These are phyloP conservation scores for Anoplopoma fimbria DNA, from an alignment of 2,113 vertebrate species.

Conservation along the genomic window DNA sequence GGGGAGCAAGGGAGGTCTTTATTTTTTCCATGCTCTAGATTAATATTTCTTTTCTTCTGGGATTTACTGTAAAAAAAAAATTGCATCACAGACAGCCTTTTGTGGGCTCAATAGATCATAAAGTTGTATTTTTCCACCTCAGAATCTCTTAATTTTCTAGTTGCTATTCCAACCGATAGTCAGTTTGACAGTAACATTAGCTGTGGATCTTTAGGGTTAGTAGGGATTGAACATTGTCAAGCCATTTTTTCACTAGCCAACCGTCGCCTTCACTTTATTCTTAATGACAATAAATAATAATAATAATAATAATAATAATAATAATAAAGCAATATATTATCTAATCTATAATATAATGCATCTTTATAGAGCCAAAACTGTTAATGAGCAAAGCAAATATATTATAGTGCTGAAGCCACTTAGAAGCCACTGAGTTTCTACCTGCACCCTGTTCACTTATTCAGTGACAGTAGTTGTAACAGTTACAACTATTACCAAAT, in stretches of 20 bases:
- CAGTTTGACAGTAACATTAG: neutral
- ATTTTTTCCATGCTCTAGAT: neutral
- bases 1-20: neutral
- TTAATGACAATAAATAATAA: neutral
- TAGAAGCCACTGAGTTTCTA: neutral
- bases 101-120: neutral
- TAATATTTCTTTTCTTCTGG: neutral
- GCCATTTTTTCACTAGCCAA: neutral
- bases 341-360: neutral
- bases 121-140: neutral
- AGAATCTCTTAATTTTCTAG: neutral
- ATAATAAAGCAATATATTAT: neutral
- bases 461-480: neutral
- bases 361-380: slow-evolving; percentile 3
- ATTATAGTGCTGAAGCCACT: neutral
- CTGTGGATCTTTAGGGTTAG: neutral
- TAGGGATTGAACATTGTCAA: neutral
- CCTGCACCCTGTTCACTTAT: neutral
- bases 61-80: neutral
- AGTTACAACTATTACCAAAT: too few relatives aligned
- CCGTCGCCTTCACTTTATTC: neutral
- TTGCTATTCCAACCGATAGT: neutral
- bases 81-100: neutral
- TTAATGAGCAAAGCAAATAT: neutral
- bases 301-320: neutral